phyloP scores from a whole-genome alignment of 2,888 invertebrate species.

The Eristalinus aeneus region DNA sequence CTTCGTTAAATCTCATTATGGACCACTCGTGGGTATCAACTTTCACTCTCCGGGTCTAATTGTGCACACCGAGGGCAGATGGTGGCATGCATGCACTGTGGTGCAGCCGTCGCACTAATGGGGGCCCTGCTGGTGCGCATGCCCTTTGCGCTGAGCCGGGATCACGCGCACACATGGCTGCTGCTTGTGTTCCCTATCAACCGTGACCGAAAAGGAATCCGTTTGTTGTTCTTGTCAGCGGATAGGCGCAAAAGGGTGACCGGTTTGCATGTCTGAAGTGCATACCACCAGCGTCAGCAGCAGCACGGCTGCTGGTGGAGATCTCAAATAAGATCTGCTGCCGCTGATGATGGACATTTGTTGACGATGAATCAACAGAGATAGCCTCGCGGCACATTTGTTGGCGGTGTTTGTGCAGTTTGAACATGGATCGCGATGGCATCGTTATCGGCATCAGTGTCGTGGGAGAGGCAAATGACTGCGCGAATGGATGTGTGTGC shows the following conservation, averaged over 20 bases:
- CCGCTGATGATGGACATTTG: constrained; percentile 49
- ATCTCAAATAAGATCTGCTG: constrained; percentile 37
- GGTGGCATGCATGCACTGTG: not conserved
- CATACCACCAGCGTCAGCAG: not conserved
- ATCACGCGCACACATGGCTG: constrained; percentile 44
- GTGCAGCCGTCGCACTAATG: not conserved
- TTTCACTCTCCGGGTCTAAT: constrained; percentile 52
- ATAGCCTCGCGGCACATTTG: constrained; percentile 10
- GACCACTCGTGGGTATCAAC: constrained; percentile 38
- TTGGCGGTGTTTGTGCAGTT: not conserved
- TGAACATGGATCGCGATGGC: not conserved
- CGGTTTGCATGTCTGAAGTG: constrained; percentile 49
- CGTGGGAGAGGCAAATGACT: not conserved
- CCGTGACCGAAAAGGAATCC: constrained; percentile 49
- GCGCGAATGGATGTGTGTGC: not conserved
- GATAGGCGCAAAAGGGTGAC: constrained; percentile 33
- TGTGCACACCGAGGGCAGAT: not conserved
- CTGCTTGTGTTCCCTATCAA: constrained; percentile 55
- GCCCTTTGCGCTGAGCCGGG: not conserved
- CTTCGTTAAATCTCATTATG: constrained; percentile 34
- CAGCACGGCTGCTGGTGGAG: not conserved
- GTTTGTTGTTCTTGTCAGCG: constrained; percentile 45
- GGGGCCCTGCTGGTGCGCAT: not conserved
- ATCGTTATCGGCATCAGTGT: not conserved
- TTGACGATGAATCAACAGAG: constrained; percentile 23